These are phyloP conservation scores for Tauraco erythrolophus DNA, from an alignment of 2,113 vertebrate genomes.

Conservation along the genomic window DNA sequence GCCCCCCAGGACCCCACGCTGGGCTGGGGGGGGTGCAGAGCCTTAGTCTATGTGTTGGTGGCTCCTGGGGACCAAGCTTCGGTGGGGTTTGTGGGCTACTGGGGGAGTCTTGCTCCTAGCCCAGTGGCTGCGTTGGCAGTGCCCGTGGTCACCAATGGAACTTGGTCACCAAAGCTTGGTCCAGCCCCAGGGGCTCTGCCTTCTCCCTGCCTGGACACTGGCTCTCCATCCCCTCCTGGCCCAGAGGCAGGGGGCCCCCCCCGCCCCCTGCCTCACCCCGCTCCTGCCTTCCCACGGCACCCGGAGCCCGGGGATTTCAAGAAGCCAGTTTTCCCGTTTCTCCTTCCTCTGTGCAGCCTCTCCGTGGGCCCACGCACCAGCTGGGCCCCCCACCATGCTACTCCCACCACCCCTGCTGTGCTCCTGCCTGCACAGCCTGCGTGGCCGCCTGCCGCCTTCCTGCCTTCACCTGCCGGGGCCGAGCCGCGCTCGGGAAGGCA, in stretches of 20 bases:
- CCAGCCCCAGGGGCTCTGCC: background rate
- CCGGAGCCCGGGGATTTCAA: background rate
- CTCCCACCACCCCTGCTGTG: constrained; percentile 23
- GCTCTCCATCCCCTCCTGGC: background rate
- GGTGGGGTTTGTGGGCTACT: background rate
- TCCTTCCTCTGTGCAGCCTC: background rate
- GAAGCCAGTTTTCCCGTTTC: background rate
- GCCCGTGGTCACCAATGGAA: fast-evolving
- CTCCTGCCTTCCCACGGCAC: background rate
- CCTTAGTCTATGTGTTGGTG: background rate
- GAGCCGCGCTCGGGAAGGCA: background rate
- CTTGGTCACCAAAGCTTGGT: background rate
- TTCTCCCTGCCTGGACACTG: fast-evolving
- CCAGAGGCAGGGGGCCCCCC: background rate
- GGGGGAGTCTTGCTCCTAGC: background rate
- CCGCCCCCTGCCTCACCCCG: background rate
- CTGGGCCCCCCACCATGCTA: constrained; percentile 43
- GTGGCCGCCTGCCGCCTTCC: background rate
- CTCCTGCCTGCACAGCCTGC: background rate
- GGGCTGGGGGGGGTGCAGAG: no score
- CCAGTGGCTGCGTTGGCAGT: fast-evolving
- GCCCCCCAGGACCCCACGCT: fast-evolving
- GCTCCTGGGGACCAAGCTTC: background rate
- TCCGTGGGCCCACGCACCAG: constrained; percentile 42
- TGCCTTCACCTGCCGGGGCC: background rate